These are phyloP conservation scores for Sebastes ruberrimus DNA, from an alignment of 2,797 vertebrate genomes.

Conservation along the genomic window DNA sequence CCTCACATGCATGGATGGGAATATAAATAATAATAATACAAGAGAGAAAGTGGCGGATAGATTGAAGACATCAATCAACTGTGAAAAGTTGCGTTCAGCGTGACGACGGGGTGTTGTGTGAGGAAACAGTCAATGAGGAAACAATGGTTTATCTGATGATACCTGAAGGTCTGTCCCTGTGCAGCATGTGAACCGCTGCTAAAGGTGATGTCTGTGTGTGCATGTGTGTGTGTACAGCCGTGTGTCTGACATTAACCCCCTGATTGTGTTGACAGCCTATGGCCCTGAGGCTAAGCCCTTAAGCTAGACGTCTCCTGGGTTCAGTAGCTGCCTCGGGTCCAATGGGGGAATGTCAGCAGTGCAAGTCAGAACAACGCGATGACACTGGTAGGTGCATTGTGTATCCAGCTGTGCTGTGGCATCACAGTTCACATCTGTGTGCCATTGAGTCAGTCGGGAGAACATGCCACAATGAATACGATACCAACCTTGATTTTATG, in stretches of 20 bases:
- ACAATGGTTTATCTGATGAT: constrained; percentile 25
- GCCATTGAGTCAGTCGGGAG: background rate
- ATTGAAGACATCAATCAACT: constrained; percentile 62
- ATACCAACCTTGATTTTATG: background rate
- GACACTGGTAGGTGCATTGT: background rate
- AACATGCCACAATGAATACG: background rate
- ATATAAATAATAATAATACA: constrained; percentile 62
- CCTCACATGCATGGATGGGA: constrained; percentile 42
- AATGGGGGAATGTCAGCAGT: constrained; percentile 51
- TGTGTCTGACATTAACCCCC: constrained; percentile 61
- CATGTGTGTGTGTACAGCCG: background rate
- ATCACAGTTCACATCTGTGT: constrained; percentile 9
- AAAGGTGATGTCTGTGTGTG: constrained; percentile 28
- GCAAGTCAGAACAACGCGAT: constrained; percentile 8
- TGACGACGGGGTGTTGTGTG: background rate
- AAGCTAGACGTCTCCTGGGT: constrained; percentile 50
- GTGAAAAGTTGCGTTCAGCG: background rate
- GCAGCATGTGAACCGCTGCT: background rate
- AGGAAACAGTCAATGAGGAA: constrained; percentile 9
- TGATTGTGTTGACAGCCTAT: constrained; percentile 63
- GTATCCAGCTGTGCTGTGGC: constrained; percentile 26
- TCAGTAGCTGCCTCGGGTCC: constrained; percentile 47
- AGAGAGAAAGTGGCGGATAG: constrained; percentile 43
- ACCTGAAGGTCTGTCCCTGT: constrained; percentile 15
- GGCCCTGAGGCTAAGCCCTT: constrained; percentile 49